phyloP scores from a whole-genome alignment of 2,113 vertebrate genomes.

The Anoura caudifer region DNA sequence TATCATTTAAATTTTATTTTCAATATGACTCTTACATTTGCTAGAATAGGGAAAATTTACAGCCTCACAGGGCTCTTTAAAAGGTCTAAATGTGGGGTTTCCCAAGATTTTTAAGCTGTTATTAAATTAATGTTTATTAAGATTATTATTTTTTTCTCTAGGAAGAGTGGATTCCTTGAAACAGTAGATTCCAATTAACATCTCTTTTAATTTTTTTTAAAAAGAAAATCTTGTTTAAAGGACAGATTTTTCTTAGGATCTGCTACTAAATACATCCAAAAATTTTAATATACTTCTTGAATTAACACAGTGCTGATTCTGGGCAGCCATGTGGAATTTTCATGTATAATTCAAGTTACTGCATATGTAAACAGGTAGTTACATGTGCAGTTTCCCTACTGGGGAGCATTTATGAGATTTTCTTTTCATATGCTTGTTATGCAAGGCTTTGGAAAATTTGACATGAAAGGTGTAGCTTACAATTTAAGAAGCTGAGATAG shows the following conservation, averaged over 20 bases:
- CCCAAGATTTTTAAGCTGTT: slow-evolving; percentile 39
- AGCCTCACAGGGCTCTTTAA: slow-evolving; percentile 3
- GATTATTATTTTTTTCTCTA: slow-evolving; percentile 68
- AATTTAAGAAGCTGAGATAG: slow-evolving; percentile 57
- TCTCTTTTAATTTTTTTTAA: slow-evolving; percentile 20
- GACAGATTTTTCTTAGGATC: slow-evolving; percentile 77
- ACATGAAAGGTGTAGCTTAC: slow-evolving; percentile 73
- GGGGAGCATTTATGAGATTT: slow-evolving; percentile 69
- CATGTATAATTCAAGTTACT: slow-evolving; percentile 77
- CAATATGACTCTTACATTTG: slow-evolving; percentile 71
- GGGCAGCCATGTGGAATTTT: slow-evolving; percentile 75
- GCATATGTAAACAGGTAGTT: slow-evolving; percentile 78
- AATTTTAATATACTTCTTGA: slow-evolving; percentile 75
- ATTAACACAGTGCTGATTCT: slow-evolving; percentile 74
- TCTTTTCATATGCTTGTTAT: slow-evolving; percentile 69
- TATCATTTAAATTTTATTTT: slow-evolving; percentile 83
- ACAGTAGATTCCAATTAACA: slow-evolving; percentile 74
- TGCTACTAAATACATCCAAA: slow-evolving; percentile 76
- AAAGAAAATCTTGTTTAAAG: slow-evolving; percentile 66
- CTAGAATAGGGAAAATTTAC: slow-evolving; percentile 48
- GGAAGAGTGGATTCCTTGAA: slow-evolving; percentile 72
- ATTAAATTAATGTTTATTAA: slow-evolving; percentile 73
- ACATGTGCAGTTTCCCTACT: slow-evolving; percentile 64
- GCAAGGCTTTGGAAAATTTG: slow-evolving; percentile 71
- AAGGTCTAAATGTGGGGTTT: slow-evolving; percentile 60